Evolutionary conservation across 2,888 invertebrate species (phyloP).

Genomic region (Ophion obscuratus): DNA sequence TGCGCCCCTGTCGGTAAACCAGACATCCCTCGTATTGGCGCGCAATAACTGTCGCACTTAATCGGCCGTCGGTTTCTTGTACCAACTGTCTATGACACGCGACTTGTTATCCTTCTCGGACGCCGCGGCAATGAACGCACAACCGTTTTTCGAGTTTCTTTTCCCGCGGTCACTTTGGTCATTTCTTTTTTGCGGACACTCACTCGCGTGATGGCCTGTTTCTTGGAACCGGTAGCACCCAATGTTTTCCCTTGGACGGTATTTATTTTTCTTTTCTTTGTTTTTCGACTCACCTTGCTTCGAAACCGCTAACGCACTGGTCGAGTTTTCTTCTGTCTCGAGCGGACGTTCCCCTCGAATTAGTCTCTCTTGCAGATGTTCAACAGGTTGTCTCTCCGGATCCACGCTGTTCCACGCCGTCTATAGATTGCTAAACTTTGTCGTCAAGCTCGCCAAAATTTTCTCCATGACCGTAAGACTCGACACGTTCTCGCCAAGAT

Average conservation of each 20-base stretch:
- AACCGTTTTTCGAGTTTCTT: background rate
- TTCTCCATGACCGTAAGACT: too few relatives aligned
- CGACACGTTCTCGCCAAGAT: too few relatives aligned
- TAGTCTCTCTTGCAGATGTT: too few relatives aligned
- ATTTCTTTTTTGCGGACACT: background rate
- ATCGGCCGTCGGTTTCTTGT: background rate
- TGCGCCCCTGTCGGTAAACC: conserved; percentile 67
- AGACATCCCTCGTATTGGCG: conserved; percentile 60
- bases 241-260: background rate
- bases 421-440: too few relatives aligned
- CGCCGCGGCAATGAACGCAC: conserved; percentile 7
- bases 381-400: too few relatives aligned
- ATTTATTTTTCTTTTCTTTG: too few relatives aligned
- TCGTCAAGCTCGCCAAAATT: too few relatives aligned
- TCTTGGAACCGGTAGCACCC: conserved; percentile 14
- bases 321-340: too few relatives aligned
- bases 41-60: conserved; percentile 26
- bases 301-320: too few relatives aligned
- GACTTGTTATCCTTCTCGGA: background rate
- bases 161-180: background rate
- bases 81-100: background rate
- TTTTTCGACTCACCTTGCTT: too few relatives aligned
- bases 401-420: too few relatives aligned
- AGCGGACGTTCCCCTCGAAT: too few relatives aligned
- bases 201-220: conserved; percentile 14